Conservation (phyloP, 2,113 vertebrate species). For the Labeo rohita region DNA sequence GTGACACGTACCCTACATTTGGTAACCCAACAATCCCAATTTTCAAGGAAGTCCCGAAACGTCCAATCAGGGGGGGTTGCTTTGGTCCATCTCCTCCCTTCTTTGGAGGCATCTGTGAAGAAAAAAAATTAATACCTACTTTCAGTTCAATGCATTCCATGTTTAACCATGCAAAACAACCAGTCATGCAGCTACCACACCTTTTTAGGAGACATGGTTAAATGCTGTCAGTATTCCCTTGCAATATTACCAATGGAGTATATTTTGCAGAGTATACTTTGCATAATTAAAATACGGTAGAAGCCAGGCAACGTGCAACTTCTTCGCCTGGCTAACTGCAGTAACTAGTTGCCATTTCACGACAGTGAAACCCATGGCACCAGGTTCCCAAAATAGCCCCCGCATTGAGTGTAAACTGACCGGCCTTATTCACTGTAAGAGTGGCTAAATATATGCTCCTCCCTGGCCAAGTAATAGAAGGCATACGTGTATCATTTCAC, state of each 20-base stretch:
- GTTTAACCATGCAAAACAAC: neutral
- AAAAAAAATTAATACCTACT: constrained; percentile 5
- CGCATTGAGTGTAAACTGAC: constrained; percentile 54
- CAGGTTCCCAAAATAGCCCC: constrained; percentile 53
- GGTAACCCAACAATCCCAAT: constrained; percentile 98
- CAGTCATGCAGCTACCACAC: constrained; percentile 32
- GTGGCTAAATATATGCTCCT: constrained; percentile 41
- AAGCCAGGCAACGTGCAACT: constrained; percentile 4
- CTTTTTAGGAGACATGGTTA: constrained; percentile 61
- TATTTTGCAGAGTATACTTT: neutral
- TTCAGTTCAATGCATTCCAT: constrained; percentile 2
- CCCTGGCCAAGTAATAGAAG: constrained; percentile 20
- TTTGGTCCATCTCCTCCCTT: constrained; percentile 90
- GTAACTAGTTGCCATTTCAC: constrained; percentile 33
- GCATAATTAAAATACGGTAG: neutral
- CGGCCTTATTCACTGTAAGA: constrained; percentile 12
- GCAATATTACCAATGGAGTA: constrained; percentile 5
- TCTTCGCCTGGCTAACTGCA: neutral
- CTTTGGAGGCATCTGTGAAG: constrained; percentile 94
- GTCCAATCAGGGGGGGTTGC: constrained; percentile 87
- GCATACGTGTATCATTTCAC: neutral
- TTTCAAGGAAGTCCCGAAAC: constrained; percentile 96
- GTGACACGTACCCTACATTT: constrained; percentile 91
- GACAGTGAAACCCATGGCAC: neutral
- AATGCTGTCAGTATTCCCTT: constrained; percentile 5